Evolutionary conservation across 1,140 invertebrate genomes (phyloP), one percentile per base, ranked within the genome.

Genomic region (Heliothis virescens): DNA sequence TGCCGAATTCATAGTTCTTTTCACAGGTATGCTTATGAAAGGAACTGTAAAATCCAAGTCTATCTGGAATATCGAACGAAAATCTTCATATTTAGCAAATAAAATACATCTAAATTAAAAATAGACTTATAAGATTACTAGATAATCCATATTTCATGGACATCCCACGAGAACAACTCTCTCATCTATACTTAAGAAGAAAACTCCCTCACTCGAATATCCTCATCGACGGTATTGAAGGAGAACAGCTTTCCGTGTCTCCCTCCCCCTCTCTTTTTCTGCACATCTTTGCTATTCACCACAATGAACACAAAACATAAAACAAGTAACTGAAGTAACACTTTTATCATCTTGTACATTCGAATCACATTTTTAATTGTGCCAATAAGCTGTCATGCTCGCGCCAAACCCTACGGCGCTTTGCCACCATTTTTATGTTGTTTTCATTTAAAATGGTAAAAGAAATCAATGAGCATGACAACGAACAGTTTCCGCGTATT

Each of bases 11-110:
- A 91, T 78, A 7, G 90, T 87, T 79, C 91, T 92, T 72, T 92
- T 94, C 1, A 95, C 74, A 7, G 94, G 94, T 78, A 95, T 95
- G 13, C 88, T 88, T n/a, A 95, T 67, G 80, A 95, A 94, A 2
- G 94, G 94, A 48, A 95, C 87, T 7, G 88, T 89, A 75, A 95
- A 92, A 59, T 95, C 93, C 78, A 95, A 83, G 18, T 91, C 91
- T 21, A 95, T 87, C 94, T 95, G 86, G 71, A 94, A 92, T 72
- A 53, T 16, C 1, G n/a, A 48, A 18, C 11, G 16, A 57, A 57
- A 57, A 21, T 18, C 10, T 10, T 16, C 18, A 11, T 57, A 16
- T 57, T 21, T 57, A 18, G 34, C 34, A 9, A 9, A 41, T 0
- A 41, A 41, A 41, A 41, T n/a, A n/a, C n/a, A n/a, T n/a, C n/a